phyloP scores from a whole-genome alignment of 2,113 vertebrate species.

The Onychorhynchus coronatus region DNA sequence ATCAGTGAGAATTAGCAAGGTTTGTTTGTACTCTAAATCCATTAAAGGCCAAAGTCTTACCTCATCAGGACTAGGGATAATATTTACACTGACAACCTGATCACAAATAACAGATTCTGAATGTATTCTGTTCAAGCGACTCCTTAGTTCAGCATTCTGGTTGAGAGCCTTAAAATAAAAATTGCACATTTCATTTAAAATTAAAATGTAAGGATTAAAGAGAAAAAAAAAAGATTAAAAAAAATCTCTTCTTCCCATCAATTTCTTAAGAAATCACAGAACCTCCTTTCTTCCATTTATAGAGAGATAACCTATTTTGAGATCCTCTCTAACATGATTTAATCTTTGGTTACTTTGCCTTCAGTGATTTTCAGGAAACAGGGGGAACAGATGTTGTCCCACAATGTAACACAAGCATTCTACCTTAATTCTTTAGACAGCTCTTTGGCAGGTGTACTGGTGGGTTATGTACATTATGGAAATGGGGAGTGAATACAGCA shows the following conservation, averaged over 20 bases:
- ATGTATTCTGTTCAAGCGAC: conserved; percentile 95
- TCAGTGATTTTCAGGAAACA: neutral
- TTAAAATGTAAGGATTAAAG: conserved; percentile 31
- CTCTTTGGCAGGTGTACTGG: neutral
- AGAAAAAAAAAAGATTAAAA: neutral
- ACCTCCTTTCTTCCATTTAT: neutral
- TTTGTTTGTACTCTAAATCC: conserved; percentile 30
- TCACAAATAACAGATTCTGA: conserved; percentile 95
- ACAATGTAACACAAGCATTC: neutral
- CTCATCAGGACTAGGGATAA: conserved; percentile 96
- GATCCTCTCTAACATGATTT: neutral
- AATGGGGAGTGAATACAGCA: neutral
- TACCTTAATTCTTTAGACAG: neutral
- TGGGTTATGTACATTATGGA: neutral
- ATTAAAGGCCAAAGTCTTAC: conserved; percentile 78
- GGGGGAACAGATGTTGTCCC: neutral
- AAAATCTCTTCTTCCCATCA: neutral
- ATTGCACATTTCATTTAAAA: conserved; percentile 71
- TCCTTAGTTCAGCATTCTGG: conserved; percentile 96
- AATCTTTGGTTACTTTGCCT: neutral
- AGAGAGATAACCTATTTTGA: neutral
- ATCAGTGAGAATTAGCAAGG: conserved; percentile 48
- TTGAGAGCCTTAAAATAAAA: conserved; percentile 89
- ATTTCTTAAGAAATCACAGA: neutral
- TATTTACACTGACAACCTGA: conserved; percentile 98